Base-by-base conservation (phyloP, 2,888 invertebrate species). In the Acrobeloides nanus region DNA sequence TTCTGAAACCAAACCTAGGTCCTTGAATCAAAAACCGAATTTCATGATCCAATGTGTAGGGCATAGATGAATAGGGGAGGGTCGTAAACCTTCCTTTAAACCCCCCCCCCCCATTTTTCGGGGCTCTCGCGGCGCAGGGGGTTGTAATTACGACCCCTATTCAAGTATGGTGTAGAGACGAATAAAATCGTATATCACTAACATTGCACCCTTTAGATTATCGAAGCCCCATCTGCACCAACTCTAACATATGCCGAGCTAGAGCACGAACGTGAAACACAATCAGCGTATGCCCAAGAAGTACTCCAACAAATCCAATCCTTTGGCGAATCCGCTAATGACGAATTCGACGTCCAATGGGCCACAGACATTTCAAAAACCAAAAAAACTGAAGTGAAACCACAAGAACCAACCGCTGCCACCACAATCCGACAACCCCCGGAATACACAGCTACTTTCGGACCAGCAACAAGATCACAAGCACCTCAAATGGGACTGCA, bases 301-400 rank as follows among this genome's bases (percentile, higher is more conserved):
- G 57, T 66, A 24, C 46, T 64, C 24, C 55, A 57, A 18, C 64
- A 64, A 51, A 68, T 70, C 31, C 66, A 67, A 45, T 65, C 71
- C 17, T 72, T 71, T 29, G 71, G 71, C n/a, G 71, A 64, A 44
- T 60, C 64, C 6, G 71, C 71, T 7, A 64, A 71, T 45, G 71
- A 71, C 45, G 71, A 71, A 41, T 71, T 71, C 45, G 71, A 71
- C 51, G 71, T 71, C 6, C 63, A 66, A 44, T 71, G 71, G 71
- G 68, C 70, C 8, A 39, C 54, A 3, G 51, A 44, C 17, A 42
- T 39, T 39, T 40, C 27, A 12, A 21, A 21, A 35, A 49, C 29
- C 35, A 26, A 15, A 7, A 18, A 1, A 20, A 49, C 1, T 8
- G 1, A n/a, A n/a, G n/a, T n/a, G n/a, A n/a, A n/a, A n/a, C n/a